phyloP scores from a whole-genome alignment of 1,140 invertebrate species.

The Dendroctonus valens region DNA sequence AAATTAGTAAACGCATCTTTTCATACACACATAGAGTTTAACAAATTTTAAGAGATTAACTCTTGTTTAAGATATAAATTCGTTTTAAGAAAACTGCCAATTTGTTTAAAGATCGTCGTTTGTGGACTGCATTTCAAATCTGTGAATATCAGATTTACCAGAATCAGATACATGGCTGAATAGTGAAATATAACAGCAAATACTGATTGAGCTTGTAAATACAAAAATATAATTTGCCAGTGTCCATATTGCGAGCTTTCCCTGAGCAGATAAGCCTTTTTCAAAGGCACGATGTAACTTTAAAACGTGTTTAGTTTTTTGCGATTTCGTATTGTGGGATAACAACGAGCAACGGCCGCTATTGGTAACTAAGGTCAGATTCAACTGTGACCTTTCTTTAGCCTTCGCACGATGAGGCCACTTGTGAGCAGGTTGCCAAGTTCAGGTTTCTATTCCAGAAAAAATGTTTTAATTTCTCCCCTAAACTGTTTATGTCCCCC shows the following conservation, averaged over 20 bases:
- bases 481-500: not conserved
- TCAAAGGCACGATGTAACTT: conserved; percentile 29
- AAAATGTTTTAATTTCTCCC: no score
- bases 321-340: conserved; percentile 17
- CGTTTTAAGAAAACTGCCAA: no score
- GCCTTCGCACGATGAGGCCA: conserved; percentile 24
- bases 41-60: no score
- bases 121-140: no score
- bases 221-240: conserved; percentile 23
- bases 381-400: conserved; percentile 27
- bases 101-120: no score
- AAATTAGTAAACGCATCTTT: no score
- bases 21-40: no score
- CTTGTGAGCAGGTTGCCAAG: conserved; percentile 17
- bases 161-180: no score
- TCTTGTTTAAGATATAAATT: no score
- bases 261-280: conserved; percentile 25
- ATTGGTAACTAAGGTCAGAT: conserved; percentile 31
- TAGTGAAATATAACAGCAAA: no score
- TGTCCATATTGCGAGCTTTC: conserved; percentile 13
- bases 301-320: conserved; percentile 27
- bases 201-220: conserved; percentile 6
- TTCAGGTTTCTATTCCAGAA: conserved; percentile 9
- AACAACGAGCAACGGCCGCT: conserved; percentile 19
- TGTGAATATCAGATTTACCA: no score